phyloP scores from a whole-genome alignment of 2,888 invertebrate species.

The Gandaritis pyraliata region DNA sequence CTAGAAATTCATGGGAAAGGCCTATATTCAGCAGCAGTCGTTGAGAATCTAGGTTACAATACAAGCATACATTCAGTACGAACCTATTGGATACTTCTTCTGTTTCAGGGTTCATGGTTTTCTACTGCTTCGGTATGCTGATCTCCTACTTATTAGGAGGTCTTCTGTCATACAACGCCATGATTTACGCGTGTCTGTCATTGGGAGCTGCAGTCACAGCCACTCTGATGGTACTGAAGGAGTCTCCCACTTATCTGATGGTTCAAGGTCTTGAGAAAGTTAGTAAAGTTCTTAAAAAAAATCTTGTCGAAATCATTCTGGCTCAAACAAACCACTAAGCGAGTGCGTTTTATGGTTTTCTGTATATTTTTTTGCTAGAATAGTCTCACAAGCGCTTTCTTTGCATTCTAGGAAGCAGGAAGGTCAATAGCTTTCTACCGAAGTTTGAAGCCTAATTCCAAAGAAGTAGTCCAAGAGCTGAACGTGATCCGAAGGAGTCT shows the following conservation, averaged over 20 bases:
- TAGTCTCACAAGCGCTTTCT: no score
- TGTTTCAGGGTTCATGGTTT: constrained; percentile 49
- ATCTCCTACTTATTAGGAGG: constrained; percentile 67
- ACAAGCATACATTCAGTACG: no score
- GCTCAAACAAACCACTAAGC: no score
- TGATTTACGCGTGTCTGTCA: constrained; percentile 58
- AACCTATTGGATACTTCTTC: no score
- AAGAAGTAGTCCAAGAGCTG: constrained; percentile 58
- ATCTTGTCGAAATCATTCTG: no score
- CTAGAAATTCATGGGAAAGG: no score
- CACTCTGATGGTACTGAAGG: constrained; percentile 53
- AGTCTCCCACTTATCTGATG: constrained; percentile 66
- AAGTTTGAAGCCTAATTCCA: constrained; percentile 50
- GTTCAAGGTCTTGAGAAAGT: constrained; percentile 62
- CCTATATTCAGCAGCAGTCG: no score
- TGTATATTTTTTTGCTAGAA: no score
- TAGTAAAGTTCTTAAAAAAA: constrained; percentile 30
- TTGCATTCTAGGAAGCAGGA: constrained; percentile 58
- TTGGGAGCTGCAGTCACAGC: constrained; percentile 49
- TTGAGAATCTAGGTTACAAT: no score
- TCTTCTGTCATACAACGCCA: constrained; percentile 53
- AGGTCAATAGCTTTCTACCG: constrained; percentile 62
- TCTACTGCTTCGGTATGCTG: constrained; percentile 62
- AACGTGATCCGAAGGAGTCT: constrained; percentile 52
- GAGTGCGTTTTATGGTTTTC: no score